These are phyloP conservation scores for Aelia acuminata DNA, from an alignment of 2,888 invertebrate genomes.

Conservation along the genomic window DNA sequence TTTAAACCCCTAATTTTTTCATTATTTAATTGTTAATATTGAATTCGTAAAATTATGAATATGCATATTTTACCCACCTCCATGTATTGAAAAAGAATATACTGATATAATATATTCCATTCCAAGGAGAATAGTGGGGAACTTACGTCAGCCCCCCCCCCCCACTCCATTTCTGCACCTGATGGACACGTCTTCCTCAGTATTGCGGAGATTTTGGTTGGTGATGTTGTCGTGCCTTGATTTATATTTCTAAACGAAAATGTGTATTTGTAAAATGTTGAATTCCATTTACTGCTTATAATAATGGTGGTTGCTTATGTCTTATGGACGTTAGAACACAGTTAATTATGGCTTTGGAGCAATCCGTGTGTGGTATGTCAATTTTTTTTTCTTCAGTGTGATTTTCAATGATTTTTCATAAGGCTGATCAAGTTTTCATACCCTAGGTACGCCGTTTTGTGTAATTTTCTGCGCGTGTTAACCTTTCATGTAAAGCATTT, in stretches of 20 bases:
- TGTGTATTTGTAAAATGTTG: not conserved
- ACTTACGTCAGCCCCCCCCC: not conserved
- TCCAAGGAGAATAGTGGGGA: not conserved
- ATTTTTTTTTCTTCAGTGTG: not conserved
- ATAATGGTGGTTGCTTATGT: not conserved
- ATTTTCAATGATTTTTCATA: not conserved
- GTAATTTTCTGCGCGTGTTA: not conserved
- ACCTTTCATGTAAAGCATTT: not conserved
- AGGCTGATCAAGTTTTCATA: no score
- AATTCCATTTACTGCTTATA: not conserved
- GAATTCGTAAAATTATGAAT: not conserved
- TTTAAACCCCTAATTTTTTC: no score
- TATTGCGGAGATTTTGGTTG: not conserved
- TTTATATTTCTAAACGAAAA: not conserved
- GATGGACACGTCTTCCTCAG: conserved; percentile 40
- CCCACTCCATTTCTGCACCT: conserved; percentile 27
- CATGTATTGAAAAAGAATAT: not conserved
- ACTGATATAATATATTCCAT: no score
- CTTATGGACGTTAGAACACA: not conserved
- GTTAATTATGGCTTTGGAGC: conserved; percentile 41
- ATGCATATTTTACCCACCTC: not conserved
- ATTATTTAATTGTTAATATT: no score
- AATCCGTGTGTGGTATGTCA: conserved; percentile 17
- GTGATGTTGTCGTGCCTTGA: not conserved
- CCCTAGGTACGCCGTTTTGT: not conserved